Evolutionary conservation across 1,140 invertebrate species (phyloP).

Genomic region (Epicauta chinensis): DNA sequence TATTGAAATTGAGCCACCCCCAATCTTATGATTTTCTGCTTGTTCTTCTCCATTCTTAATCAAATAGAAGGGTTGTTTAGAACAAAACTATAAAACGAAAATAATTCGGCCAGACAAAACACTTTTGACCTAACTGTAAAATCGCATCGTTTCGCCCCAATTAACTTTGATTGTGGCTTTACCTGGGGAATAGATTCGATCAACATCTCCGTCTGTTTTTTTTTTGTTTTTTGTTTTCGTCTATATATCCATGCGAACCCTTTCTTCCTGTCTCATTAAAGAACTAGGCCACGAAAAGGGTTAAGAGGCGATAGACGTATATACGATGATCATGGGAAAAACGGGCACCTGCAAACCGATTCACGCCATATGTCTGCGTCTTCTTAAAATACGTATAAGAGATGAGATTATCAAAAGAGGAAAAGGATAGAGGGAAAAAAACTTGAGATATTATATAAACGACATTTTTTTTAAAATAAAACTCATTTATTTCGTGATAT

Average conservation of each 20-base stretch:
- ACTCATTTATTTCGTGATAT: too few relatives aligned
- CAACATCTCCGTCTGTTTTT: too few relatives aligned
- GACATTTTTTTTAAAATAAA: too few relatives aligned
- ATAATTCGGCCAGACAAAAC: neutral
- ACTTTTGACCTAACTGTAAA: conserved; percentile 14
- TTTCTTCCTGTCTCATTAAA: conserved; percentile 31
- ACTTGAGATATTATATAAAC: too few relatives aligned
- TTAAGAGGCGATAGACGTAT: conserved; percentile 16
- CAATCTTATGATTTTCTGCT: too few relatives aligned
- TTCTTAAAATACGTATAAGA: conserved; percentile 15
- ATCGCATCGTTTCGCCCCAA: conserved; percentile 13
- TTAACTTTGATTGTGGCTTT: conserved; percentile 5
- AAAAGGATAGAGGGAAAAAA: neutral
- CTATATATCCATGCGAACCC: conserved; percentile 30
- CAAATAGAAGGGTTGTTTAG: too few relatives aligned
- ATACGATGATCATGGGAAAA: conserved; percentile 24
- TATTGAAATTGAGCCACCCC: too few relatives aligned
- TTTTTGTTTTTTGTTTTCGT: too few relatives aligned
- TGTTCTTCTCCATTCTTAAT: too few relatives aligned
- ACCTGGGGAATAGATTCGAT: neutral
- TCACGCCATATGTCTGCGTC: conserved; percentile 27
- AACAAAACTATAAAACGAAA: too few relatives aligned
- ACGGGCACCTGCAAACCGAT: conserved; percentile 33
- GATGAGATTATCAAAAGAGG: too few relatives aligned
- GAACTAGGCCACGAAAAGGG: conserved; percentile 34